phyloP scores from a whole-genome alignment of 1,140 invertebrate species.

The Drosophila jambulina region DNA sequence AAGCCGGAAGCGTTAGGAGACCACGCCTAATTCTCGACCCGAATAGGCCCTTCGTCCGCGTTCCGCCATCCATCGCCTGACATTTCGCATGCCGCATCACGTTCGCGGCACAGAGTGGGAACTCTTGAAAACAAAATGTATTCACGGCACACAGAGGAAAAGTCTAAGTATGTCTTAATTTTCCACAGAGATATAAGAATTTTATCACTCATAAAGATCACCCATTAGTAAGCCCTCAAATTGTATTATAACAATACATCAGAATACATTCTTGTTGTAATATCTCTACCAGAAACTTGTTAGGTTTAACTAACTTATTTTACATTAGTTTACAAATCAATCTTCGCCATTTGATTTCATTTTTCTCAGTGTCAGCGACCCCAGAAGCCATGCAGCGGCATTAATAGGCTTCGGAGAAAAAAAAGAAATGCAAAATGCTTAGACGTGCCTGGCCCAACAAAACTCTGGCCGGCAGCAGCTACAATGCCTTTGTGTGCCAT shows the following conservation, averaged over 20 bases:
- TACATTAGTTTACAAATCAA: background rate
- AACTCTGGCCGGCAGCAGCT: conserved; percentile 31
- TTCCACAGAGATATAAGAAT: background rate
- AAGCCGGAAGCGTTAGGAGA: conserved; percentile 34
- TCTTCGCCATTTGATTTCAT: background rate
- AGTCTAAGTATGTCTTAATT: background rate
- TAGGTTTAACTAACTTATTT: background rate
- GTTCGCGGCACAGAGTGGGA: conserved; percentile 21
- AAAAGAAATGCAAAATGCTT: conserved; percentile 67
- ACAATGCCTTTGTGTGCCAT: conserved; percentile 45
- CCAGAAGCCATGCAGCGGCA: conserved; percentile 67
- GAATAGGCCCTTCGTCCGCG: conserved; percentile 17
- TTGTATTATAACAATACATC: background rate
- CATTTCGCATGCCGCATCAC: conserved; percentile 53
- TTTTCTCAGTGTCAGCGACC: conserved; percentile 22
- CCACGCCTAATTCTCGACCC: conserved; percentile 53
- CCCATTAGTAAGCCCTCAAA: too few relatives aligned
- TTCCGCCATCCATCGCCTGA: conserved; percentile 1
- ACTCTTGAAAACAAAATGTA: conserved; percentile 31
- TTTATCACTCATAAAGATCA: too few relatives aligned
- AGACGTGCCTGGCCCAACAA: conserved; percentile 54
- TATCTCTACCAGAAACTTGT: background rate
- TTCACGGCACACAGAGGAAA: conserved; percentile 16
- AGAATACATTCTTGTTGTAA: background rate
- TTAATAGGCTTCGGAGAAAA: conserved; percentile 52